phyloP scores from a whole-genome alignment of 2,888 invertebrate species.

The Alviniconcha strummeri region DNA sequence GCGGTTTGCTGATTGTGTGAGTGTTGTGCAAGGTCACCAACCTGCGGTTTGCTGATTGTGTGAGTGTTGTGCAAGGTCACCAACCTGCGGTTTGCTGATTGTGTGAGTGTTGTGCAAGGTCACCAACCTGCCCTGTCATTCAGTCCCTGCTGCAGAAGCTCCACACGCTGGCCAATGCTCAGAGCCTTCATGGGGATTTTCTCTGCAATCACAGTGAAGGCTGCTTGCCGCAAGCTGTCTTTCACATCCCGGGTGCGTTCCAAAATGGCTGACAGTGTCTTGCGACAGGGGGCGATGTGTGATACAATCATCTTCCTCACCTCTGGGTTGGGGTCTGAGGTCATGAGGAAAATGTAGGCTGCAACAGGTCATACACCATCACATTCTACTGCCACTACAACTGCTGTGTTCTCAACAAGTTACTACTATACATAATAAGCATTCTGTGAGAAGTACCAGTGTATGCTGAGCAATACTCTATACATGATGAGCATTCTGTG shows the following conservation, averaged over 20 bases:
- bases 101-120: too few relatives aligned
- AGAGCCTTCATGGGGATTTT: slow-evolving; percentile 78
- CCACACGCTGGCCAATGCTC: slow-evolving; percentile 80
- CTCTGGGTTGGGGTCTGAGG: slow-evolving; percentile 83
- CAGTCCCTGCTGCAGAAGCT: slow-evolving; percentile 80
- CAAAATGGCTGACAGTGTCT: slow-evolving; percentile 83
- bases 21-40: too few relatives aligned
- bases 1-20: too few relatives aligned
- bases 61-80: too few relatives aligned
- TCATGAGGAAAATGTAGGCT: slow-evolving; percentile 70
- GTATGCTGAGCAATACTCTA: too few relatives aligned
- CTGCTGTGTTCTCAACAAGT: too few relatives aligned
- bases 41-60: too few relatives aligned
- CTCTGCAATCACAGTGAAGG: slow-evolving; percentile 76
- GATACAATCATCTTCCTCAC: slow-evolving; percentile 83
- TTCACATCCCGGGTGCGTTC: slow-evolving; percentile 86
- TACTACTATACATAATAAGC: too few relatives aligned
- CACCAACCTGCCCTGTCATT: slow-evolving; percentile 77
- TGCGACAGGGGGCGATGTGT: slow-evolving; percentile 83
- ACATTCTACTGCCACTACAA: too few relatives aligned
- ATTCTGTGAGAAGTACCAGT: too few relatives aligned
- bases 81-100: too few relatives aligned
- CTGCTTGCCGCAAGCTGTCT: slow-evolving; percentile 82
- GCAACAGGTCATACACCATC: not conserved
- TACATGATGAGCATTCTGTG: too few relatives aligned